Conservation (phyloP, 2,113 vertebrate genomes). For the Nipponia nippon region DNA sequence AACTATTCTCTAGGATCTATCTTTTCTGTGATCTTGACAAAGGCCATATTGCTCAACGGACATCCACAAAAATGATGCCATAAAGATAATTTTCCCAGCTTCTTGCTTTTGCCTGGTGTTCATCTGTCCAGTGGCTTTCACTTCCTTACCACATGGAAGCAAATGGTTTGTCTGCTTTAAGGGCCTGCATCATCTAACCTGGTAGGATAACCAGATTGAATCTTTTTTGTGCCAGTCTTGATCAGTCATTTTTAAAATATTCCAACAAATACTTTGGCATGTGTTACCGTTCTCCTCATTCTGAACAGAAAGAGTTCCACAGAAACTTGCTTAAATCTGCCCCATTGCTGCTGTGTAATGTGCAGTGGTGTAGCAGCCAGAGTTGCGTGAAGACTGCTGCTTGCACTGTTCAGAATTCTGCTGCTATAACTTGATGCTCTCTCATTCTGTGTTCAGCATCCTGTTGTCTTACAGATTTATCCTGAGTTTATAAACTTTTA, state of each 20-base stretch:
- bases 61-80: neutral
- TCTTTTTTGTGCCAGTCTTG: neutral
- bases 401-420: neutral
- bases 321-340: neutral
- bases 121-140: neutral
- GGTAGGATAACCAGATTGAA: neutral
- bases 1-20: neutral
- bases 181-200: neutral
- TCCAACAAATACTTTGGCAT: neutral
- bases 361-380: neutral
- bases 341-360: fast-evolving
- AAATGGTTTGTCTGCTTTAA: neutral
- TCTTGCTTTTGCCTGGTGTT: neutral
- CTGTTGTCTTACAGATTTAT: neutral
- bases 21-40: neutral
- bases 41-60: neutral
- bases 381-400: neutral
- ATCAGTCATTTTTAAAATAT: neutral
- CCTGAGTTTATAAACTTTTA: neutral
- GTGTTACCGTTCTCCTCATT: neutral
- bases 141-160: neutral
- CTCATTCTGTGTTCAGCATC: neutral
- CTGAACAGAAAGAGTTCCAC: neutral
- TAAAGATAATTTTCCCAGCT: neutral
- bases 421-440: neutral